A percentile compares a stretch with the other conserved stretches of the same genome.
Evolutionary conservation across 2,113 vertebrate genomes (phyloP).

Genomic region (Carassius auratus): DNA sequence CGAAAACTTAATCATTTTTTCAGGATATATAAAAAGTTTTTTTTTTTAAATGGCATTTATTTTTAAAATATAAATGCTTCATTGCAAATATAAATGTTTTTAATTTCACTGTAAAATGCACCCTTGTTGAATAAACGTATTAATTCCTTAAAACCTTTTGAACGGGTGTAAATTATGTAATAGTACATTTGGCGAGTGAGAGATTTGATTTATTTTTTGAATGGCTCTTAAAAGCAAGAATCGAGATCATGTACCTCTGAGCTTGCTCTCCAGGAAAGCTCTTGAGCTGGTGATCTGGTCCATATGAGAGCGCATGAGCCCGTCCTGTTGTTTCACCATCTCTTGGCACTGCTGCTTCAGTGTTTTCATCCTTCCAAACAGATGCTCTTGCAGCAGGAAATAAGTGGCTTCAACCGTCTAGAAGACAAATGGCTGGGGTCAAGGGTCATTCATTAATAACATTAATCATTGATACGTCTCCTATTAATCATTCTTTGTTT

Average conservation of each 20-base stretch:
- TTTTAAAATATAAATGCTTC: no score
- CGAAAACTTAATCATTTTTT: no score
- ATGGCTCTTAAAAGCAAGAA: not conserved
- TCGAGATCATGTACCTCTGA: slow-evolving; percentile 77
- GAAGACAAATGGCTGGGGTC: not conserved
- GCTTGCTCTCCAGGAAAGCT: slow-evolving; percentile 81
- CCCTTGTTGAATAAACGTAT: not conserved
- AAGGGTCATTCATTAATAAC: not conserved
- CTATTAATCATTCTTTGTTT: not conserved
- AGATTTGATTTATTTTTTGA: not conserved
- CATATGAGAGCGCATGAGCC: slow-evolving; percentile 88
- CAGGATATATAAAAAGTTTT: no score
- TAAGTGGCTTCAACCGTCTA: slow-evolving; percentile 89
- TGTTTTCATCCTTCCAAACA: slow-evolving; percentile 75
- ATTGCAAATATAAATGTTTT: no score
- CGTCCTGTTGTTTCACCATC: slow-evolving; percentile 77
- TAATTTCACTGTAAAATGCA: no score
- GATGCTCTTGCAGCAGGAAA: slow-evolving; percentile 81
- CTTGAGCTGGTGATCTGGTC: slow-evolving; percentile 87
- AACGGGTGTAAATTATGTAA: not conserved
- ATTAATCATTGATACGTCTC: not conserved
- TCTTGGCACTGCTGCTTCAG: slow-evolving; percentile 85
- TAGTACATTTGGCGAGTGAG: not conserved
- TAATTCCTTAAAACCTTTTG: not conserved
- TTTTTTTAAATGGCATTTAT: no score